Evolutionary conservation across 1,140 invertebrate genomes (phyloP), one percentile per base, ranked within the genome.

Genomic region (Mactra quadrangularis): DNA sequence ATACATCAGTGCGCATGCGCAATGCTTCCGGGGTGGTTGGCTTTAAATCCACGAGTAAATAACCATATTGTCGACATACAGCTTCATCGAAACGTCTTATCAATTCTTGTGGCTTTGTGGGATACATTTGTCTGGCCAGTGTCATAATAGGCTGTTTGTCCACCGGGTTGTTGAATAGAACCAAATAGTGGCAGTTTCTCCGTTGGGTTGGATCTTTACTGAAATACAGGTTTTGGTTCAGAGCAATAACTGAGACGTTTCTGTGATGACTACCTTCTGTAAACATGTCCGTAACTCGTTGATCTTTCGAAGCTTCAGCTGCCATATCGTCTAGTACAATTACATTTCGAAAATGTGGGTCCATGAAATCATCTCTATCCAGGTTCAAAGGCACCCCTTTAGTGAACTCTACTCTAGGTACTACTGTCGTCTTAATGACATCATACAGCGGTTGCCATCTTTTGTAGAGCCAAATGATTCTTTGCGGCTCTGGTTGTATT

Each of bases 151-250:
- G n/a, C n/a, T n/a, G n/a, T n/a, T n/a, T n/a, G n/a, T n/a, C n/a
- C n/a, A n/a, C n/a, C n/a, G n/a, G n/a, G n/a, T n/a, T n/a, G n/a
- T n/a, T n/a, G n/a, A 83, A 83, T 57, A 83, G 7, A 15, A 76
- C 52, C 15, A 83, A 45, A 38, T 83, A 83, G 29, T 83, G 82
- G 53, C 82, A 83, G 35, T 75, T 82, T 55, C 71, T 64, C n/a
- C 71, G 60, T 41, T 82, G 81, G 17, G 81, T 82, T 41, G 70
- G 70, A 17, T 75, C 60, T 47, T 82, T 75, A 19, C 25, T 59
- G 25, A 57, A 74, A 7, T 33, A 74, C 29, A 74, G 6, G 38
- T 41, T 74, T 45, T 74, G 53, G 50, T 74, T 74, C 1, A 55
- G 33, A 19, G 50, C 53, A 41, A 57, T 59, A 17, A 74, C 71